phyloP scores from a whole-genome alignment of 2,888 invertebrate species.

The Frankliniella fusca region DNA sequence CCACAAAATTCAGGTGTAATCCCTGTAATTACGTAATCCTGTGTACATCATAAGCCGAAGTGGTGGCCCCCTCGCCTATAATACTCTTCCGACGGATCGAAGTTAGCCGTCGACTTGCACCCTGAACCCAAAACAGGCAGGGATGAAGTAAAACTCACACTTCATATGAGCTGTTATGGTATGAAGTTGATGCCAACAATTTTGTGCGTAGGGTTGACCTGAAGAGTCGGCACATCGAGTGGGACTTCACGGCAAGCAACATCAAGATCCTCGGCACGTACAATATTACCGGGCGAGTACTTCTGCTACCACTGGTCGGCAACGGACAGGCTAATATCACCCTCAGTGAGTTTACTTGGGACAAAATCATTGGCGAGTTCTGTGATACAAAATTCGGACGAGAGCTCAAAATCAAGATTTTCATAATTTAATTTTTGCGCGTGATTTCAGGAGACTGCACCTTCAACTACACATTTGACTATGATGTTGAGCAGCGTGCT shows the following conservation, averaged over 20 bases:
- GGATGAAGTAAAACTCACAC: no score
- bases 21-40: no score
- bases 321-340: conserved; percentile 41
- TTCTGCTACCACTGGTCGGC: conserved; percentile 41
- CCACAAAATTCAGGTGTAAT: no score
- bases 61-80: no score
- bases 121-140: no score
- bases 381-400: no score
- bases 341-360: conserved; percentile 38
- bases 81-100: no score
- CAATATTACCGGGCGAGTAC: conserved; percentile 40
- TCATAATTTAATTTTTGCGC: background rate
- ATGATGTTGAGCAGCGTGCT: conserved; percentile 38
- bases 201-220: conserved; percentile 39
- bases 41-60: no score
- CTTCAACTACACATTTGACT: conserved; percentile 41
- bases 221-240: conserved; percentile 40
- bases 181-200: no score
- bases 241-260: conserved; percentile 40
- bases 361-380: background rate
- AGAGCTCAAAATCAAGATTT: no score
- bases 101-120: no score
- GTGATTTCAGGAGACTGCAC: conserved; percentile 39
- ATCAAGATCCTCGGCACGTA: conserved; percentile 40
- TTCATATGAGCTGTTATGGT: no score